Evolutionary conservation across 2,797 vertebrate species (phyloP).

Genomic region (Telmatherina bonti): DNA sequence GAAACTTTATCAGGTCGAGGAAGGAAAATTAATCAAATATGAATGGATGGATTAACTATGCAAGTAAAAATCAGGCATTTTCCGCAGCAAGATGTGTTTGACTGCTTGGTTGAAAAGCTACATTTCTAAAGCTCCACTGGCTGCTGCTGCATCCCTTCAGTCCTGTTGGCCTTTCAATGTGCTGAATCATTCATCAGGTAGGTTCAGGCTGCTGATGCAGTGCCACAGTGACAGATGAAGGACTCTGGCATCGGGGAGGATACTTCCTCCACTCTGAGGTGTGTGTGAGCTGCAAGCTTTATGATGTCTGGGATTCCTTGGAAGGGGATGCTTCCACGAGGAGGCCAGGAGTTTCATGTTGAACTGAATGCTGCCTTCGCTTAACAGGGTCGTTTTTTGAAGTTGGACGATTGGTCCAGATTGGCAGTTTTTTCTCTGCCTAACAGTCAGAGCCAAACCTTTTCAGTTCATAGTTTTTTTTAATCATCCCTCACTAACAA

Average conservation of each 20-base stretch:
- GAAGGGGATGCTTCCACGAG: slow-evolving; percentile 38
- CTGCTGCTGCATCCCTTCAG: slow-evolving; percentile 19
- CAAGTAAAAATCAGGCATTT: too few species aligned
- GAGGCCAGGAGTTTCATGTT: slow-evolving; percentile 27
- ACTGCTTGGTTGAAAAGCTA: slow-evolving; percentile 3
- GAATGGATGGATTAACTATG: too few species aligned
- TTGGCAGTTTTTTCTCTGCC: too few species aligned
- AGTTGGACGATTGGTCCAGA: too few species aligned
- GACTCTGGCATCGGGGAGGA: slow-evolving; percentile 35
- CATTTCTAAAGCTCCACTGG: slow-evolving; percentile 12
- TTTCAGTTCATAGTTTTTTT: too few species aligned
- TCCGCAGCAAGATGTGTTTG: too few species aligned
- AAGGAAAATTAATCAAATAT: too few species aligned
- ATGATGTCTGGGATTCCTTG: slow-evolving; percentile 50
- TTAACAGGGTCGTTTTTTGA: not conserved
- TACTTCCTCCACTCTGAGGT: slow-evolving; percentile 17
- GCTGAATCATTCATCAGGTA: slow-evolving; percentile 69
- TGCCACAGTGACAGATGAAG: slow-evolving; percentile 53
- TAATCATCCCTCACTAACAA: too few species aligned
- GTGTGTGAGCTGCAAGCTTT: slow-evolving; percentile 54
- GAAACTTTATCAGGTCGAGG: too few species aligned
- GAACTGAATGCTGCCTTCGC: not conserved
- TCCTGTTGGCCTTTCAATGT: slow-evolving; percentile 41
- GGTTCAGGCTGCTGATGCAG: slow-evolving; percentile 36
- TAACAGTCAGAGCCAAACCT: too few species aligned